Evolutionary conservation across 2,888 invertebrate species (phyloP).

Genomic region (Diarsia rubi): DNA sequence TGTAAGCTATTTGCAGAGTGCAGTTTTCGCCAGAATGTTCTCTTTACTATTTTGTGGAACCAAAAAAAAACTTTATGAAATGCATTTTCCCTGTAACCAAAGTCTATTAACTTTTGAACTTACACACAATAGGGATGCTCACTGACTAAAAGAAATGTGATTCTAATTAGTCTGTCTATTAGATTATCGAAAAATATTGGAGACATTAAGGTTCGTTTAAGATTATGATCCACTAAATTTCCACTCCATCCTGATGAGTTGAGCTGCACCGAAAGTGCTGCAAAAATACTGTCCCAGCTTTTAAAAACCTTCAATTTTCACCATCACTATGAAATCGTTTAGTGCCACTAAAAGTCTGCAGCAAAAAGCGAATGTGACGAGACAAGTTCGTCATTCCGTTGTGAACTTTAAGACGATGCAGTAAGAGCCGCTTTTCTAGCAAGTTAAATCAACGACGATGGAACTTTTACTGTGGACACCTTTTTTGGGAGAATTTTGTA

Average conservation of each 20-base stretch:
- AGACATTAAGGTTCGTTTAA: too few relatives aligned
- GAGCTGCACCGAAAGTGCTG: not conserved
- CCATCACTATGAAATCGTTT: constrained; percentile 24
- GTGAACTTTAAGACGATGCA: not conserved
- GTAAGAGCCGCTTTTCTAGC: not conserved
- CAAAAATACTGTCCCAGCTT: constrained; percentile 4
- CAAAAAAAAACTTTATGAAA: too few relatives aligned
- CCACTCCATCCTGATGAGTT: not conserved
- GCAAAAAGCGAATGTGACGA: constrained; percentile 30
- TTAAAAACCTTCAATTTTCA: constrained; percentile 27
- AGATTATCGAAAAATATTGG: too few relatives aligned
- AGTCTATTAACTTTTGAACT: not conserved
- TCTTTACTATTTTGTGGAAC: too few relatives aligned
- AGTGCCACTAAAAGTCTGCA: constrained; percentile 35
- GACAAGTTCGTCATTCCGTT: not conserved
- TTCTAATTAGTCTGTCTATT: too few relatives aligned
- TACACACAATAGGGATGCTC: too few relatives aligned
- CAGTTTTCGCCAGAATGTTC: too few relatives aligned
- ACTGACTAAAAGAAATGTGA: too few relatives aligned
- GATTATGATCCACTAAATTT: too few relatives aligned
- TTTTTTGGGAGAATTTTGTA: not conserved
- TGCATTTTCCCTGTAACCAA: not conserved
- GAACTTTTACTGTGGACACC: not conserved
- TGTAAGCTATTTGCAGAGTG: too few relatives aligned
- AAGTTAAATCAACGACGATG: not conserved